Conservation (phyloP, 1,140 invertebrate genomes). For the Brachionus asplanchnoidis region DNA sequence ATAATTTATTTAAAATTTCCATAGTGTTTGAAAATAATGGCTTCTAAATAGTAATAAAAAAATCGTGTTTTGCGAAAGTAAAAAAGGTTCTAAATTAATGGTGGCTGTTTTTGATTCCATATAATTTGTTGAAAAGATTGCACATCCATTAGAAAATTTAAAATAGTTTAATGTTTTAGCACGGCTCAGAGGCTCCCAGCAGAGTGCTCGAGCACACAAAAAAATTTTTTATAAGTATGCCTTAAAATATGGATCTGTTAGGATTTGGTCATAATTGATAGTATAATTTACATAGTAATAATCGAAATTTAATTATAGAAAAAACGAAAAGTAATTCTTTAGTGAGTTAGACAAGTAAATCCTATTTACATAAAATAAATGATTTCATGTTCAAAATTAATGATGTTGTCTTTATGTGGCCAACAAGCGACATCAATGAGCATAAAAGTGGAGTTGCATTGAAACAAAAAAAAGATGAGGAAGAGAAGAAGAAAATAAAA, state of each 20-base stretch:
- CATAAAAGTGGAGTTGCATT: neutral
- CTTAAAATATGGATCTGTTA: neutral
- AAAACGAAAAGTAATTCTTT: conserved; percentile 21
- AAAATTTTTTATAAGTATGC: neutral
- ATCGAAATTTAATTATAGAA: conserved; percentile 27
- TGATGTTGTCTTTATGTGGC: neutral
- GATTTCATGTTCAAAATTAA: conserved; percentile 32
- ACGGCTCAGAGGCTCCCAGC: neutral
- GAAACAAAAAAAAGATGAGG: neutral
- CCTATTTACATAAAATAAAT: conserved; percentile 31
- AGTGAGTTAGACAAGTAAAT: neutral
- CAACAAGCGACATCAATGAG: neutral
- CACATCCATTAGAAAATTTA: neutral
- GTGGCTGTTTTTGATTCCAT: too few species aligned
- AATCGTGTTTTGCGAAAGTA: too few species aligned
- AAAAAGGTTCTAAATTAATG: too few species aligned
- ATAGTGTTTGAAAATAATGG: too few species aligned
- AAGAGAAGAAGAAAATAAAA: neutral
- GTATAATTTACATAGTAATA: conserved; percentile 22
- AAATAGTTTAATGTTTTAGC: neutral
- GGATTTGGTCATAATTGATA: neutral
- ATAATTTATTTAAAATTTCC: too few species aligned
- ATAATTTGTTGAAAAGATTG: neutral
- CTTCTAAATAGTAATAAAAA: too few species aligned
- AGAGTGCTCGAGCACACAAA: neutral